Conservation (phyloP, 1,140 invertebrate genomes). For the Samia ricini region DNA sequence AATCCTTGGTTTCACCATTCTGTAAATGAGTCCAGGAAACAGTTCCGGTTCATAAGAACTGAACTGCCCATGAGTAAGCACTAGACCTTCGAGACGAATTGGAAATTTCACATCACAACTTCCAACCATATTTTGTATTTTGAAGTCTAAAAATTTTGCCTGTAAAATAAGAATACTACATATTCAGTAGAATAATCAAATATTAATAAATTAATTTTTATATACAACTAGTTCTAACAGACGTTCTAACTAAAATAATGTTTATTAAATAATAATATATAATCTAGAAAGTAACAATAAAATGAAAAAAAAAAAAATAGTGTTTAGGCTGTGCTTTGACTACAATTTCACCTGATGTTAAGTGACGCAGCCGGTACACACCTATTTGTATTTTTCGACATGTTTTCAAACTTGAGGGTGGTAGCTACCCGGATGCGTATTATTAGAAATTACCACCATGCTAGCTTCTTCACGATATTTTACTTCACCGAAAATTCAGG, state of each 20-base stretch:
- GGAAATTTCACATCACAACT: constrained; percentile 99
- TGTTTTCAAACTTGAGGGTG: no score
- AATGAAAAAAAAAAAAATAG: no score
- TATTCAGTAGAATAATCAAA: not conserved
- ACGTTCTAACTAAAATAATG: not conserved
- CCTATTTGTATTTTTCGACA: no score
- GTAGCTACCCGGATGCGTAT: no score
- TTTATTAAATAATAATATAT: no score
- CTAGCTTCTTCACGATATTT: no score
- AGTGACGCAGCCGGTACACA: no score
- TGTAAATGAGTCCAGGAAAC: constrained; percentile 99
- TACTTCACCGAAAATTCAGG: no score
- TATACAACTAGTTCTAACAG: not conserved
- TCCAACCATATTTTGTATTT: constrained; percentile 99
- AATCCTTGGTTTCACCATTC: constrained; percentile 99
- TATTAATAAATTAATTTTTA: not conserved
- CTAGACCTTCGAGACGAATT: constrained; percentile 97
- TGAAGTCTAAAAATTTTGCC: constrained; percentile 99
- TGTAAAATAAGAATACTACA: constrained; percentile 80
- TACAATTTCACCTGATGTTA: no score
- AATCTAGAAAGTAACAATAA: no score
- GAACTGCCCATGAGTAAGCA: constrained; percentile 98
- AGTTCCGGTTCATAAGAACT: constrained; percentile 96
- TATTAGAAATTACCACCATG: no score
- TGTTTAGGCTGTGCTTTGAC: no score